These are phyloP conservation scores for Argyresthia goedartella DNA, from an alignment of 2,888 invertebrate genomes.

Conservation along the genomic window DNA sequence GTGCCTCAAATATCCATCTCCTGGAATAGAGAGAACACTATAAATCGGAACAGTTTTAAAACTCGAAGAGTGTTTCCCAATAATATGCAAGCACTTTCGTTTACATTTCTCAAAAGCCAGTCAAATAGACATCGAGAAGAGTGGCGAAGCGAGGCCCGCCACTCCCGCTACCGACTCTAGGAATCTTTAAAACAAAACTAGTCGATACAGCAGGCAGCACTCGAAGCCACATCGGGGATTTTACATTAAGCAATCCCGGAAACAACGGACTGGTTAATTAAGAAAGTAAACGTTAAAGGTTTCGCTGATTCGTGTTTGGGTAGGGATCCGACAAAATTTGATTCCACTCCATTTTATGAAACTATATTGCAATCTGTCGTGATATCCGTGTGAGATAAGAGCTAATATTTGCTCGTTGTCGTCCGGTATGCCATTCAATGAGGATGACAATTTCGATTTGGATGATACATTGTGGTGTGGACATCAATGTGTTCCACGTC, in stretches of 20 bases:
- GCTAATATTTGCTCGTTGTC: neutral
- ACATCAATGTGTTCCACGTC: conserved; percentile 1
- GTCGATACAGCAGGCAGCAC: conserved; percentile 21
- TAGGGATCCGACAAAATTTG: conserved; percentile 23
- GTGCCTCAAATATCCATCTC: neutral
- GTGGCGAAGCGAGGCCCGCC: conserved; percentile 2
- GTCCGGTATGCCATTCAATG: neutral
- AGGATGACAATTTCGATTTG: neutral
- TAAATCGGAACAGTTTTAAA: neutral
- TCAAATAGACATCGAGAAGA: conserved; percentile 2
- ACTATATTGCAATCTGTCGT: neutral
- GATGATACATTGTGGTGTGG: conserved; percentile 1
- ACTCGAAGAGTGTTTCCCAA: neutral
- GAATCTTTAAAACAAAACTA: conserved; percentile 20
- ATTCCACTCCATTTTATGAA: neutral
- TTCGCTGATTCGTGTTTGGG: conserved; percentile 36
- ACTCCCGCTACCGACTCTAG: conserved; percentile 17
- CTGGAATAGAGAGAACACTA: neutral
- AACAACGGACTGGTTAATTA: conserved; percentile 38
- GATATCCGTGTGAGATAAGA: neutral
- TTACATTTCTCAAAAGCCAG: conserved; percentile 5
- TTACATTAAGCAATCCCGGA: conserved; percentile 26
- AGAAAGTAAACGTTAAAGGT: conserved; percentile 38
- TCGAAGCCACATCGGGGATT: conserved; percentile 24
- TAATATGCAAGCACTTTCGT: conserved; percentile 6